Evolutionary conservation across 1,140 invertebrate genomes (phyloP), one percentile per base, ranked within the genome.

Genomic region (Eumeta japonica): DNA sequence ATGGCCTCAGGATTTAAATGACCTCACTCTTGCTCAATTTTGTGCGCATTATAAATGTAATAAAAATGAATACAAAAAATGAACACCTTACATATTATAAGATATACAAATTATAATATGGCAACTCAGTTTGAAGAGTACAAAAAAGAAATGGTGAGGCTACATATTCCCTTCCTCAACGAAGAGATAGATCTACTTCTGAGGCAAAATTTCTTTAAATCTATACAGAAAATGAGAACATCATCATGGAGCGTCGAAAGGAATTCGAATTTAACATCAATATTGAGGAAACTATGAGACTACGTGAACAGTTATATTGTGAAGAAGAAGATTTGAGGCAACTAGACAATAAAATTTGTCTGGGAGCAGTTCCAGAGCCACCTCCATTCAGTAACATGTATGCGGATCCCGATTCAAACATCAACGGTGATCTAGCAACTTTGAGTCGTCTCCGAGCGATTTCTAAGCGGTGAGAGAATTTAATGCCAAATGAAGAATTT

Each of bases 71-170:
- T 16, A 29, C 16, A 20, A 16, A 43, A 28, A 39, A 50, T 16
- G 50, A 24, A 32, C 33, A 3, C 46, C 53, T 18, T 34, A 28
- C 40, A 20, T 66, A 13, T 62, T 65, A 32, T 7, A 59, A 60
- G n/a, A n/a, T n/a, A n/a, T n/a, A n/a, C n/a, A n/a, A n/a, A n/a
- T n/a, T n/a, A n/a, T n/a, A n/a, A n/a, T n/a, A n/a, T n/a, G n/a
- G n/a, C n/a, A n/a, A n/a, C n/a, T n/a, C n/a, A 35, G 62, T 60
- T 35, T 48, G 60, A 32, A 54, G 51, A 63, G 14, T 63, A 60
- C 41, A 56, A 44, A 35, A 39, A 57, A 10, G 61, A 70, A 36
- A 59, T 58, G 54, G 54, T 65, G 15, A 28, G 41, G 2, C 33
- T 63, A 12, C 49, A 64, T 41, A 27, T 61, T 35, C 53, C 58